Percentiles rank a stretch among this genome's conserved stretches.
Evolutionary conservation across 2,888 invertebrate genomes (phyloP).

Genomic region (Bombylius major): DNA sequence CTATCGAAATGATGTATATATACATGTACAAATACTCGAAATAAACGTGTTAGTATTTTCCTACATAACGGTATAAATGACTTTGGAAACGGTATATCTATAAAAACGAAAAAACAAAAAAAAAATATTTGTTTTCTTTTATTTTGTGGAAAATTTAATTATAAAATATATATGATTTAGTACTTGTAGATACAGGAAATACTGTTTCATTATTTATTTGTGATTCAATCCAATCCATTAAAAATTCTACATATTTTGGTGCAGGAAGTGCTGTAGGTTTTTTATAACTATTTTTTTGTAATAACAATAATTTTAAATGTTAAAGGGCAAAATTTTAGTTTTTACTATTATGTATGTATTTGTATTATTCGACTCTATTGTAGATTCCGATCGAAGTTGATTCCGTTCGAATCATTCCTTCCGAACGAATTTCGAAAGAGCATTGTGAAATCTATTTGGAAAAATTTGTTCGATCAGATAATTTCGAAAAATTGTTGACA

Average conservation of each 20-base stretch:
- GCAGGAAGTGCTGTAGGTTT: conserved; percentile 72
- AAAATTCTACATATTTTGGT: conserved; percentile 63
- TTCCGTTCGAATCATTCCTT: too few species aligned
- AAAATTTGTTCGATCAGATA: too few species aligned
- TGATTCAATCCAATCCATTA: conserved; percentile 86
- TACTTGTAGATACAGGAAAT: conserved; percentile 67
- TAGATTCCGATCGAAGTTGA: too few species aligned
- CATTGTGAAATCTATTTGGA: too few species aligned
- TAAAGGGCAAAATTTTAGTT: neutral
- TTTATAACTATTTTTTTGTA: conserved; percentile 41
- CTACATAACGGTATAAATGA: conserved; percentile 65
- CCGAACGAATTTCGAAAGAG: too few species aligned
- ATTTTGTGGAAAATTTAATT: neutral
- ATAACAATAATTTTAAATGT: neutral
- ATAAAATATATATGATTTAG: neutral
- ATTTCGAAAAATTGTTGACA: too few species aligned
- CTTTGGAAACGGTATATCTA: conserved; percentile 78
- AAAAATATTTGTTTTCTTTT: neutral
- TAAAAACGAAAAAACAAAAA: neutral
- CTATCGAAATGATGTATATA: conserved; percentile 91
- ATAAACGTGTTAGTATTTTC: conserved; percentile 77
- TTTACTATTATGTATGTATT: neutral
- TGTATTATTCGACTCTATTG: too few species aligned
- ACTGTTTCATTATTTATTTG: conserved; percentile 80
- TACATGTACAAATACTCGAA: conserved; percentile 85